phyloP scores from a whole-genome alignment of 2,797 vertebrate species.

The Bovichtus diacanthus region DNA sequence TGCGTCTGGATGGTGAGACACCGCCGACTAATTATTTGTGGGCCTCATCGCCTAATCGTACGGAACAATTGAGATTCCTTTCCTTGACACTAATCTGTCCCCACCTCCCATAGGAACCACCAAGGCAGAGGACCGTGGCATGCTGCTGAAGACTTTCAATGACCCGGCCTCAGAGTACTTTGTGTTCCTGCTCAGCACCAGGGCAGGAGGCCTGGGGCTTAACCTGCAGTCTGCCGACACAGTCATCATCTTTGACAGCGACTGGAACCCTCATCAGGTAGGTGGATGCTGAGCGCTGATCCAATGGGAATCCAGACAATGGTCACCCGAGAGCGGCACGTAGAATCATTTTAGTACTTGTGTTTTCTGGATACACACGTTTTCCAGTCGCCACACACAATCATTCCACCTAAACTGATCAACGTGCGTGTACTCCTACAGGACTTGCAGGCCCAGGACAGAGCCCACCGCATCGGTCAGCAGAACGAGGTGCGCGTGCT shows the following conservation, averaged over 20 bases:
- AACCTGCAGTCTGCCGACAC: constrained; percentile 98
- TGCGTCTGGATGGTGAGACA: constrained; percentile 93
- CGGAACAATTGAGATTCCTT: background rate
- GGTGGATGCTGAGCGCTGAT: too few relatives aligned
- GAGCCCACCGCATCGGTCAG: constrained; percentile 97
- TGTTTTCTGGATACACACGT: too few relatives aligned
- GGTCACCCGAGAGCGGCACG: too few relatives aligned
- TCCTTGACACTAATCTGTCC: background rate
- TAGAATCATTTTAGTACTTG: too few relatives aligned
- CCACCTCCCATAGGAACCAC: constrained; percentile 90
- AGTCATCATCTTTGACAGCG: constrained; percentile 96
- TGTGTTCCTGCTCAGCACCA: constrained; percentile 96
- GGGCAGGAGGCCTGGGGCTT: constrained; percentile 94
- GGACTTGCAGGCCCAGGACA: constrained; percentile 97
- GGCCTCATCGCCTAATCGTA: background rate
- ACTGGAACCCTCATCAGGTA: constrained; percentile 99
- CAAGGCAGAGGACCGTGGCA: constrained; percentile 96
- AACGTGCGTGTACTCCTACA: constrained; percentile 48
- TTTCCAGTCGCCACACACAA: background rate
- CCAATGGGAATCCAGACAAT: too few relatives aligned
- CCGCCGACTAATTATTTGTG: background rate
- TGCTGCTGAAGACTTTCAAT: constrained; percentile 96
- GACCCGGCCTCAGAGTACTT: constrained; percentile 94
- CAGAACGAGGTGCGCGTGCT: constrained; percentile 97
- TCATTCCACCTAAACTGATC: background rate